Evolutionary conservation across 2,888 invertebrate genomes (phyloP), one percentile per base, ranked within the genome.

Genomic region (Blastobasis lacticolella): DNA sequence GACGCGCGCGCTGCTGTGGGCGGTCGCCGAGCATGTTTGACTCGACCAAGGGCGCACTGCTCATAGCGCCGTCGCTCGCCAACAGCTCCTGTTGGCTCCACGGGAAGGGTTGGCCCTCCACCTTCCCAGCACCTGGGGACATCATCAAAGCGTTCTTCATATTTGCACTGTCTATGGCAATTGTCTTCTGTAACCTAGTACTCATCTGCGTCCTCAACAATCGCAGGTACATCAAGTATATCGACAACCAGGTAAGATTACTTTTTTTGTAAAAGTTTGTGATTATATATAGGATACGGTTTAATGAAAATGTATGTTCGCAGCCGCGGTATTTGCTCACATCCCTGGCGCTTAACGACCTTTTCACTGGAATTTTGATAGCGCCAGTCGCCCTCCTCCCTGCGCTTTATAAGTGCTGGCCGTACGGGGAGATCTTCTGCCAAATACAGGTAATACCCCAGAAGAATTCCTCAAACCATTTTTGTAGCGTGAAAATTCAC

Each of bases 301-400:
- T 41, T 41, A 8, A 37, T 36, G 37, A 6, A 36, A 36, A 43
- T 51, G 49, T 64, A 67, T 61, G 49, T 53, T 80, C 75, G 46
- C 91, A 96, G 95, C 95, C 96, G 36, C 91, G 95, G 62, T 95
- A 95, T 83, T 90, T 96, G 63, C 90, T 96, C 72, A 96, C 96
- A 53, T 96, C 95, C 54, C 85, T 96, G 75, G 95, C 96, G 40
- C 90, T 95, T 67, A 96, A 95, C 89, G 95, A 96, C 80, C 90
- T 96, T 59, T 94, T 95, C 67, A 95, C 95, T 75, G 96, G 96
- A 46, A 90, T 95, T 63, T 90, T 96, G 70, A 94, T 96, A 69
- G 95, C 95, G 49, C 95, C 95, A 37, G 94, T 95, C 69, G 95
- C 95, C 54, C 91, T 96, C 57, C 88, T 95, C 63, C 95, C 96